Percentiles rank a stretch among this genome's conserved stretches.
phyloP scores from a whole-genome alignment of 2,113 vertebrate species.

The Corythaeola cristata region DNA sequence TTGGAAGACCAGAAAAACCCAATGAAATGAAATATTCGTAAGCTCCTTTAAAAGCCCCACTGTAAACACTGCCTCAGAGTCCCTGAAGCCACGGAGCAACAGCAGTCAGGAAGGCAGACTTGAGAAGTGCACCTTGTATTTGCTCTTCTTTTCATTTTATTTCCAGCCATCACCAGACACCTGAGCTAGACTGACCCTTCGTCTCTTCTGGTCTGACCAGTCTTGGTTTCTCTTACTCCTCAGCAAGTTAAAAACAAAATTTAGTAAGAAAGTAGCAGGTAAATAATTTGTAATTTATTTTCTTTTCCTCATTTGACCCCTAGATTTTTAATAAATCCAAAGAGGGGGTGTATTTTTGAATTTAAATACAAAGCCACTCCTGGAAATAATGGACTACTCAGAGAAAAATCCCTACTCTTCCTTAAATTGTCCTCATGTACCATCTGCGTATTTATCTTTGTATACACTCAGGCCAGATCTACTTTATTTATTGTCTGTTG shows the following conservation, averaged over 20 bases:
- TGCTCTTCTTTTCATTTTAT: neutral
- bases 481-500: neutral
- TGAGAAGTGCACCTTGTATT: neutral
- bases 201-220: neutral
- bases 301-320: neutral
- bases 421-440: neutral
- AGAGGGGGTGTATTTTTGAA: accelerated
- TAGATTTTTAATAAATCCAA: neutral
- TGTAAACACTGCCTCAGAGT: neutral
- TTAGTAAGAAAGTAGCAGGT: neutral
- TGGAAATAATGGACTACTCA: neutral
- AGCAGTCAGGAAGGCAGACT: neutral
- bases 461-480: neutral
- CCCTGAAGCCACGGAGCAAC: neutral
- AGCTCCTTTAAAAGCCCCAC: neutral
- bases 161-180: neutral
- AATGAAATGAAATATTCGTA: neutral
- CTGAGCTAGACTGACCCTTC: neutral
- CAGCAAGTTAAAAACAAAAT: neutral
- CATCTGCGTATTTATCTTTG: neutral
- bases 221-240: neutral
- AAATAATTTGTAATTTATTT: neutral
- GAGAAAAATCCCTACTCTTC: neutral
- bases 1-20: neutral
- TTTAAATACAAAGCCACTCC: neutral